Percentiles rank a stretch among this genome's conserved stretches.
Conservation (phyloP, 2,113 vertebrate species). For the Tauraco erythrolophus region DNA sequence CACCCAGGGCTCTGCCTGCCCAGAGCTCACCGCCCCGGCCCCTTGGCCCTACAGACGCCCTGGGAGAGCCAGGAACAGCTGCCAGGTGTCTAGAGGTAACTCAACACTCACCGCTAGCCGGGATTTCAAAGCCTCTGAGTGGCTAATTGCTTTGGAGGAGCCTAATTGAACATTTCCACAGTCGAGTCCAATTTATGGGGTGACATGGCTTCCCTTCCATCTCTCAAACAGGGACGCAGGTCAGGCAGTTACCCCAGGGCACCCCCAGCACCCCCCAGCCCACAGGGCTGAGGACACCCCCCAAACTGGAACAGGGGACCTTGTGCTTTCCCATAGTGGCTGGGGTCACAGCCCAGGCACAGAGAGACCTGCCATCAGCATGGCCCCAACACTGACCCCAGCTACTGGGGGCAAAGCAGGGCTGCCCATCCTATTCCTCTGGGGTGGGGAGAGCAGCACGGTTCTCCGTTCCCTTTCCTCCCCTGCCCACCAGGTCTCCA, state of each 20-base stretch:
- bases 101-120: slow-evolving; percentile 33
- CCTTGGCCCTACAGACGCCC: slow-evolving; percentile 45
- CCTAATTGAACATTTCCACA: slow-evolving; percentile 73
- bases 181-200: slow-evolving; percentile 58
- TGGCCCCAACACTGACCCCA: neutral
- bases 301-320: neutral
- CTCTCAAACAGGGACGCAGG: neutral
- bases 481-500: no score
- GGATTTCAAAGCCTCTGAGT: slow-evolving; percentile 35
- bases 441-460: neutral
- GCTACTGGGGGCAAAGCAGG: neutral
- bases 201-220: neutral
- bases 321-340: neutral
- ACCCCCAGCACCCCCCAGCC: neutral
- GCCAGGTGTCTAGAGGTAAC: slow-evolving; percentile 71
- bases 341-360: neutral
- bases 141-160: slow-evolving; percentile 57
- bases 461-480: neutral
- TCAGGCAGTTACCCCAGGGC: neutral
- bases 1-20: slow-evolving; percentile 66
- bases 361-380: neutral
- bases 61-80: slow-evolving; percentile 66
- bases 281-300: no score
- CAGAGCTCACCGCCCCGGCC: slow-evolving; percentile 13
- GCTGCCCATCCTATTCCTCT: neutral